A percentile compares a stretch with the other conserved stretches of the same genome.
Evolutionary conservation across 1,140 invertebrate species (phyloP).

Genomic region (Drosophila nasuta): DNA sequence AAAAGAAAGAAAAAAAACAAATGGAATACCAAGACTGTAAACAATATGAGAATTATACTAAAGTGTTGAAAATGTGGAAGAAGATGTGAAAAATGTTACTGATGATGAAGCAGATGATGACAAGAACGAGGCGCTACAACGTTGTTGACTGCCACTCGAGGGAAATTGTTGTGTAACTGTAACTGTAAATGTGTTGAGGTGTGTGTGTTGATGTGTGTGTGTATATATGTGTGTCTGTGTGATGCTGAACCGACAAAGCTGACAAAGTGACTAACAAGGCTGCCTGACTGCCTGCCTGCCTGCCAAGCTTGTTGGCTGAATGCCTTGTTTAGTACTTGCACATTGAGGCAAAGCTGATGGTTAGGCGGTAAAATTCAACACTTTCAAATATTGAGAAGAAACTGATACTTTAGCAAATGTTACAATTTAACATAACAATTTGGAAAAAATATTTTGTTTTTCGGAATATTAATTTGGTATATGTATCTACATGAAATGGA

Average conservation of each 20-base stretch:
- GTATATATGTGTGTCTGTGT: constrained; percentile 35
- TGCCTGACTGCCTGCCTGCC: constrained; percentile 63
- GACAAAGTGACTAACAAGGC: constrained; percentile 76
- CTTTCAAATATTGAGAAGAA: background rate
- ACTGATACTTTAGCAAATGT: background rate
- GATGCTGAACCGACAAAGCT: constrained; percentile 64
- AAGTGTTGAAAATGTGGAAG: constrained; percentile 60
- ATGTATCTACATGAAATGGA: no score
- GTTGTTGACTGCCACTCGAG: constrained; percentile 66
- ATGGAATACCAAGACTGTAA: constrained; percentile 11
- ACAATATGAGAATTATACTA: constrained; percentile 52
- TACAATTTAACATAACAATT: no score
- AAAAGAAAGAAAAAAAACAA: background rate
- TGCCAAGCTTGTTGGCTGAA: constrained; percentile 33
- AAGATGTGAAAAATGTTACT: constrained; percentile 42
- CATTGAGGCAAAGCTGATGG: background rate
- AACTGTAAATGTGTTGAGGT: constrained; percentile 16
- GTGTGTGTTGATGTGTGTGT: constrained; percentile 32
- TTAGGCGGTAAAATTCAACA: background rate
- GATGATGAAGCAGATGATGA: constrained; percentile 46
- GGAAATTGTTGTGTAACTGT: constrained; percentile 60
- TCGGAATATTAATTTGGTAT: background rate
- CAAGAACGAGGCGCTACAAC: constrained; percentile 35
- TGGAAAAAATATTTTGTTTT: no score
- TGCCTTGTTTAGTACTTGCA: constrained; percentile 34